Evolutionary conservation across 2,888 invertebrate genomes (phyloP), one percentile per base, ranked within the genome.

Genomic region (Bombylius discolor): DNA sequence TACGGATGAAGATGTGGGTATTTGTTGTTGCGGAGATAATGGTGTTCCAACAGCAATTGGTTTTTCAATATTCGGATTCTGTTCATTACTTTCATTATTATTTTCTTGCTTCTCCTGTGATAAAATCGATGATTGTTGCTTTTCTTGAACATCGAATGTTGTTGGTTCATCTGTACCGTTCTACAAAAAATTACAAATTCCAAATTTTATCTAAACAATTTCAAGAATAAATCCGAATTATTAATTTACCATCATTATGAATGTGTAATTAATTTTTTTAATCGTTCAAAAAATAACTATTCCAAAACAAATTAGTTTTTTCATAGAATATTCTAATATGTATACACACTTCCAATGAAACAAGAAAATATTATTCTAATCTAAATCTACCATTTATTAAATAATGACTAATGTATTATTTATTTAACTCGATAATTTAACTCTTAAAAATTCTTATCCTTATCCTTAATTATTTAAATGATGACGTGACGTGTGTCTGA

Each of bases 131-230:
- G 49, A 31, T 44, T 42, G 44, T 11, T 33, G 32, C n/a, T 42
- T 49, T 45, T 54, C 54, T 45, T 54, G 50, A 13, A 47, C 53
- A 47, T 49, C 44, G 14, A 23, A 23, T 23, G 48, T 56, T 49
- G 39, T 46, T 23, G 36, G 47, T 32, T 57, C 57, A 48, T 57
- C 57, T 23, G 52, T 52, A 49, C 57, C 57, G 12, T 57, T 54
- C 57, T 57, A 46, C 4, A 47, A 48, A 47, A 56, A 33, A 56
- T 8, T 5, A 3, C 34, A 36, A 36, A 36, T 3, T 36, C 8
- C 5, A 36, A 36, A 36, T 36, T 36, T 36, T 36, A 36, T 7
- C 34, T 23, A 23, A 23, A 36, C 34, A 36, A 36, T 7, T 36
- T 36, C 8, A 36, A 4, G 8, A 36, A 4, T 3, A 36, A 36